Evolutionary conservation across 2,888 invertebrate species (phyloP).

Genomic region (Drosophila mayaguana): DNA sequence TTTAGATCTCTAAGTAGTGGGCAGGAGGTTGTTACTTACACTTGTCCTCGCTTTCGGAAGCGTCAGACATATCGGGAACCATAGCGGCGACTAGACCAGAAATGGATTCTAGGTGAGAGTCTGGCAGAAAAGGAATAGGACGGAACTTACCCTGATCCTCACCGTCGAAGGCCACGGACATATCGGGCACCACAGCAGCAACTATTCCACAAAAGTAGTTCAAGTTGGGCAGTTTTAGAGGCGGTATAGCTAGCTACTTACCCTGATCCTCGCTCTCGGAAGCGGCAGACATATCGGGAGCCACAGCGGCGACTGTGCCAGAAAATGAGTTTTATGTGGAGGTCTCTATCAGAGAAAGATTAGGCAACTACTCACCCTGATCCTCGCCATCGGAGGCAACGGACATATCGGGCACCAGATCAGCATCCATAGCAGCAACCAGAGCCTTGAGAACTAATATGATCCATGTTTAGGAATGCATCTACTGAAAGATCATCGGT

Average conservation of each 20-base stretch:
- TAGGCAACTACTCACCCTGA: constrained; percentile 9
- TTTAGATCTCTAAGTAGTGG: neutral
- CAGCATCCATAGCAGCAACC: neutral
- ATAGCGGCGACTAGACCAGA: constrained; percentile 1
- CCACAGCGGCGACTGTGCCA: neutral
- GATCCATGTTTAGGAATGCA: neutral
- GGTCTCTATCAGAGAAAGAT: too few relatives aligned
- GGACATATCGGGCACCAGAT: constrained; percentile 44
- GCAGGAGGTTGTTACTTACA: neutral
- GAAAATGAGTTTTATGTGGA: neutral
- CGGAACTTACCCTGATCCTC: neutral
- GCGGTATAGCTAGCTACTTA: neutral
- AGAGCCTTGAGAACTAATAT: constrained; percentile 1
- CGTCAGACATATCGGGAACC: constrained; percentile 31
- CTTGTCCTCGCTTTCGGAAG: neutral
- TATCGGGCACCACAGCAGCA: neutral
- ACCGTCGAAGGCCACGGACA: neutral
- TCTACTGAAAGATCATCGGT: neutral
- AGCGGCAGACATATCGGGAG: constrained; percentile 44
- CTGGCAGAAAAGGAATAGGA: too few relatives aligned
- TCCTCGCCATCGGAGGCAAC: constrained; percentile 35
- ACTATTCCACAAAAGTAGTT: neutral
- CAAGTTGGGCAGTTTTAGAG: neutral
- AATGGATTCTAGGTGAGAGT: neutral
- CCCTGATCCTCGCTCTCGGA: constrained; percentile 22